Conservation (phyloP, 2,113 vertebrate genomes). For the Nerophis lumbriciformis region DNA sequence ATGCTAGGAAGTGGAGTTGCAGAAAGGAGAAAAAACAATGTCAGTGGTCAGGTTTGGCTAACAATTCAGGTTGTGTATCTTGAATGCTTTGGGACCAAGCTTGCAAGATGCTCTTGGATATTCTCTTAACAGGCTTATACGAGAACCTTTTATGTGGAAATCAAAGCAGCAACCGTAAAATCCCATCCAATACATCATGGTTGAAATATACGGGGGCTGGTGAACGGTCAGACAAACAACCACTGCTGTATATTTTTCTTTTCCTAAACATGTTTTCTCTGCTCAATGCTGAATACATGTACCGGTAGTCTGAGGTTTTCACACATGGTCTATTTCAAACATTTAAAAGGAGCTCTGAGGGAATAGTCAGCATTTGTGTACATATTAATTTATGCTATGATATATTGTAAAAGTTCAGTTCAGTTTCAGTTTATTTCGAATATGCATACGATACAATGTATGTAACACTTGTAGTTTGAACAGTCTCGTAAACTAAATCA, state of each 20-base stretch:
- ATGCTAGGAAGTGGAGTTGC: conserved; percentile 24
- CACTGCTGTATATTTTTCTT: conserved; percentile 5
- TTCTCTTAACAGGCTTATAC: conserved; percentile 50
- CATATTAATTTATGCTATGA: no score
- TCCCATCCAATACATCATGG: conserved; percentile 43
- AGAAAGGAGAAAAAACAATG: conserved; percentile 39
- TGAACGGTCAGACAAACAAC: conserved; percentile 41
- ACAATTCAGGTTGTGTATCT: conserved; percentile 32
- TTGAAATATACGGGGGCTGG: conserved; percentile 37
- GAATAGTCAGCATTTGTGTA: no score
- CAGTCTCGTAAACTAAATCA: no score
- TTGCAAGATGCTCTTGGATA: conserved; percentile 30
- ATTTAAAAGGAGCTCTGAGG: no score
- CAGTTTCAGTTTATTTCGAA: no score
- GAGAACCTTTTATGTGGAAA: conserved; percentile 48
- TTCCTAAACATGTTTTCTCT: not conserved
- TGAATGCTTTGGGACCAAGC: conserved; percentile 37
- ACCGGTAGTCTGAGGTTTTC: not conserved
- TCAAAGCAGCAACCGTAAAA: conserved; percentile 47
- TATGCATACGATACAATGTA: no score
- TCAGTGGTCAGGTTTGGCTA: conserved; percentile 29
- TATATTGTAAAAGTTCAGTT: no score
- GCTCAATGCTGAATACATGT: not conserved
- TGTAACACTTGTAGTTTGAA: no score
- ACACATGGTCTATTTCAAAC: not conserved